phyloP scores from a whole-genome alignment of 2,113 vertebrate genomes.

The Lamprotornis superbus region DNA sequence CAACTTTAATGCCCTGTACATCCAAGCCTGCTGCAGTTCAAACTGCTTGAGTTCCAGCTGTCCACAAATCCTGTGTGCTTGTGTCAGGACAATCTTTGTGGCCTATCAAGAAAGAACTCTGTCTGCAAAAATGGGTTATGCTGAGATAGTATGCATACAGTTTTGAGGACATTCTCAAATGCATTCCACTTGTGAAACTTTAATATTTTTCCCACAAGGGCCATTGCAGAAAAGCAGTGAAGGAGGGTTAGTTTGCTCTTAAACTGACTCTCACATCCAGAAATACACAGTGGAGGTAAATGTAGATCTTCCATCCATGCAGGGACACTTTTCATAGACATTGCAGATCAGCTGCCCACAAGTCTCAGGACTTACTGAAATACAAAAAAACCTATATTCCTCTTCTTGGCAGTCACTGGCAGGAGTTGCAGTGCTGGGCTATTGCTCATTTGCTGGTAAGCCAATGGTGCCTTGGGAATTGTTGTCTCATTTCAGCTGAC shows the following conservation, averaged over 20 bases:
- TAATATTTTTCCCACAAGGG: fast-evolving
- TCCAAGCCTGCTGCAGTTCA: background rate
- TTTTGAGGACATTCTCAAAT: background rate
- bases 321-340: background rate
- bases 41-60: background rate
- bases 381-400: background rate
- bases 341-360: background rate
- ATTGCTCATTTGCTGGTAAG: background rate
- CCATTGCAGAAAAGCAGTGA: background rate
- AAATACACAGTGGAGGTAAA: background rate
- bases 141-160: background rate
- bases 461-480: background rate
- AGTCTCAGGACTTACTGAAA: background rate
- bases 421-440: background rate
- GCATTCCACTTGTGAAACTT: background rate
- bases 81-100: background rate
- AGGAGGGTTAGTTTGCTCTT: background rate
- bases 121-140: background rate
- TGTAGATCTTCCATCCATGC: background rate
- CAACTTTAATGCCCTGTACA: background rate
- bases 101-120: background rate
- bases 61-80: background rate
- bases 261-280: background rate
- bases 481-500: background rate
- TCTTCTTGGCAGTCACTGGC: background rate